phyloP scores from a whole-genome alignment of 2,113 vertebrate species.

The Dicaeum eximium region DNA sequence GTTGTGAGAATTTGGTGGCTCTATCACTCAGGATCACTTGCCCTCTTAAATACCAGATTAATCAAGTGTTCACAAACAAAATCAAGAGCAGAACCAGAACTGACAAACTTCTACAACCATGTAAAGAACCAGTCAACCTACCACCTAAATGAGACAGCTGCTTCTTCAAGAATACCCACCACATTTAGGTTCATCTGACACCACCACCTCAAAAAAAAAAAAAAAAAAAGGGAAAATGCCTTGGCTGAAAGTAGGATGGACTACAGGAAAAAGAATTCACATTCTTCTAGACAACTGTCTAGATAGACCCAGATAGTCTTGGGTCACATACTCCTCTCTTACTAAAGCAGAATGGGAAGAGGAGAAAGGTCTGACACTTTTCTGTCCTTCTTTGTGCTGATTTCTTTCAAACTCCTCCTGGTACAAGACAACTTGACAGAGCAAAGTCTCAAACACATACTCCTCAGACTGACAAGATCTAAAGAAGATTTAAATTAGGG shows the following conservation, averaged over 20 bases:
- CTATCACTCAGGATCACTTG: background rate
- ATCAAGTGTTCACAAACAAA: background rate
- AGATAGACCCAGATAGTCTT: background rate
- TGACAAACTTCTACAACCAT: background rate
- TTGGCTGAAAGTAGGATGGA: background rate
- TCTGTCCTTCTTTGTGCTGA: background rate
- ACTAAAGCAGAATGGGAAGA: background rate
- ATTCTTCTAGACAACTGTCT: background rate
- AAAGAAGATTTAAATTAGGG: background rate
- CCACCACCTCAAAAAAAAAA: background rate
- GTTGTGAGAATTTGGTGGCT: background rate
- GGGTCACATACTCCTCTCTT: background rate
- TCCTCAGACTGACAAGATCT: background rate
- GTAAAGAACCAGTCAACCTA: background rate
- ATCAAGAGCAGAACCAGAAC: background rate
- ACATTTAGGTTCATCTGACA: background rate
- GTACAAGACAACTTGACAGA: background rate
- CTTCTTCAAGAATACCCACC: background rate
- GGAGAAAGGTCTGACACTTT: background rate
- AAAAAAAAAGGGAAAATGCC: too few species aligned
- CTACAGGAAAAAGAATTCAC: background rate
- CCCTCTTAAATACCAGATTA: background rate
- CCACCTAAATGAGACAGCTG: background rate
- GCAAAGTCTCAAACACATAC: background rate
- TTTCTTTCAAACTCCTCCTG: background rate